Conservation (phyloP, 2,113 vertebrate genomes). For the Gallinago jamesoni region DNA sequence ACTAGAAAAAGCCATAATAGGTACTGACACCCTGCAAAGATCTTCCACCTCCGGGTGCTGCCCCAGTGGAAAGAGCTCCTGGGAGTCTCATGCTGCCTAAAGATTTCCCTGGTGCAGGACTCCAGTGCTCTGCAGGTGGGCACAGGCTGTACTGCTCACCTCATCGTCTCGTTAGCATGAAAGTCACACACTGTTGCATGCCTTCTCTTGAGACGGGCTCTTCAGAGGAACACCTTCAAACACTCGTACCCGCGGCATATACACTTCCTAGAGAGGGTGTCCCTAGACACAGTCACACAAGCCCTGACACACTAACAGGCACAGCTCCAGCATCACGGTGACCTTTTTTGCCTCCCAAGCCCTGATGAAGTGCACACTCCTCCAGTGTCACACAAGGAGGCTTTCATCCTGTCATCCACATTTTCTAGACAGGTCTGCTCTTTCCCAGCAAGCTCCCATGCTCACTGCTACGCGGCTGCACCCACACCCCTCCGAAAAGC, state of each 20-base stretch:
- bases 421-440: not conserved
- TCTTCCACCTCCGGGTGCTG: not conserved
- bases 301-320: not conserved
- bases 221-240: not conserved
- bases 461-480: not conserved
- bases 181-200: not conserved
- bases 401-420: not conserved
- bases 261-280: not conserved
- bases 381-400: not conserved
- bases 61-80: not conserved
- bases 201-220: not conserved
- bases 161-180: not conserved
- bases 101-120: not conserved
- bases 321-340: not conserved
- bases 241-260: fast-evolving
- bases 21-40: not conserved
- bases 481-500: fast-evolving
- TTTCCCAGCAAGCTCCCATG: not conserved
- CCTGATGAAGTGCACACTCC: not conserved
- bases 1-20: not conserved
- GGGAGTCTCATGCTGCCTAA: not conserved
- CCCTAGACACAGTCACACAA: not conserved
- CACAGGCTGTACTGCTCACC: not conserved
- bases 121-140: not conserved
- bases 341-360: not conserved